These are phyloP conservation scores for Sylvietta virens DNA, from an alignment of 2,113 vertebrate species.

Conservation along the genomic window DNA sequence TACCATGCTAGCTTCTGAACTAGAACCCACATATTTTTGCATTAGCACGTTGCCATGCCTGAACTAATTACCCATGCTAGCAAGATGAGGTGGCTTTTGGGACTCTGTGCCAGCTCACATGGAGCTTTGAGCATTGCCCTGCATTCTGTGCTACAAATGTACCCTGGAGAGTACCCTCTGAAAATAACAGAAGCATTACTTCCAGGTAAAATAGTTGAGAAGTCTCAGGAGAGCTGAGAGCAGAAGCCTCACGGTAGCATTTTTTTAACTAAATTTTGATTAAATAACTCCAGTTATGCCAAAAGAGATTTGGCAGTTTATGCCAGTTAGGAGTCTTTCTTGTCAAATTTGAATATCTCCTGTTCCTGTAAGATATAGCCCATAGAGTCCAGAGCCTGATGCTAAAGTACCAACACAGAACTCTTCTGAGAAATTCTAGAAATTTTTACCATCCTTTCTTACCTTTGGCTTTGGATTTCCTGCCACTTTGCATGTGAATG, in stretches of 20 bases:
- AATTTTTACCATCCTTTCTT: neutral
- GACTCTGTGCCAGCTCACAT: neutral
- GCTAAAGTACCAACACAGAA: neutral
- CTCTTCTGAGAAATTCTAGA: neutral
- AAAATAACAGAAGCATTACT: neutral
- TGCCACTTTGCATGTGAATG: constrained; percentile 88
- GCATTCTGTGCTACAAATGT: neutral
- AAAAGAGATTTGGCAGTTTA: neutral
- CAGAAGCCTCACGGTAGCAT: neutral
- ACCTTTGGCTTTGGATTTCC: constrained; percentile 96
- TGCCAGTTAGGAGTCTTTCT: neutral
- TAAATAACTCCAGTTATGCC: neutral
- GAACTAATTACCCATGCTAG: neutral
- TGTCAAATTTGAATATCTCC: neutral
- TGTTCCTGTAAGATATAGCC: neutral
- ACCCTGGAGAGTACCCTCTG: neutral
- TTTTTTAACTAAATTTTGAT: neutral
- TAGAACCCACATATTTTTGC: neutral
- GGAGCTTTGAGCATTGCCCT: neutral
- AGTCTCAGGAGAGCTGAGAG: neutral
- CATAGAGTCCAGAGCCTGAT: neutral
- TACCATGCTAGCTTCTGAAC: neutral
- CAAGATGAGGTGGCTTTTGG: neutral
- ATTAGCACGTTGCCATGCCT: neutral
- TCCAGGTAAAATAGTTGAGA: neutral